A percentile compares a stretch with the other conserved stretches of the same genome.
phyloP scores from a whole-genome alignment of 2,888 invertebrate genomes.

The Drosophila prolongata region DNA sequence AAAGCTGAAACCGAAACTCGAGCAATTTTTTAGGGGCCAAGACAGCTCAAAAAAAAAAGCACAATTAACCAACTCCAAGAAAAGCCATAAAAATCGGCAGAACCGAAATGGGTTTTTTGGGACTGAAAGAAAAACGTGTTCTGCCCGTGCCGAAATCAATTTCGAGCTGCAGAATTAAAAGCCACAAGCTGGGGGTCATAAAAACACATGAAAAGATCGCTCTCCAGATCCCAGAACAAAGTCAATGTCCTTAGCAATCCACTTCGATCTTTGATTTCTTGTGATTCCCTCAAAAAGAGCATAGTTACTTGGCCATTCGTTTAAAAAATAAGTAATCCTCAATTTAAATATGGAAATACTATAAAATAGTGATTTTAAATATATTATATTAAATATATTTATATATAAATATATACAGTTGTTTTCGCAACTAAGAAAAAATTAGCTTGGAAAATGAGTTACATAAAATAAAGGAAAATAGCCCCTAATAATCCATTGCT shows the following conservation, averaged over 20 bases:
- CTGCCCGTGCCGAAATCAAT: conserved; percentile 28
- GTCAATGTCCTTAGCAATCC: conserved; percentile 53
- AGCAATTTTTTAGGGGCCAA: conserved; percentile 31
- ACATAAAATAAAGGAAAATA: no score
- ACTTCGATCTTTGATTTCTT: conserved; percentile 21
- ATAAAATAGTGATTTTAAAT: no score
- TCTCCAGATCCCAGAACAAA: conserved; percentile 28
- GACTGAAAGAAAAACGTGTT: conserved; percentile 28
- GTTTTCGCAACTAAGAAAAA: no score
- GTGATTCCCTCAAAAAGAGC: conserved; percentile 5
- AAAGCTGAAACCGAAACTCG: conserved; percentile 36
- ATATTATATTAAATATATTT: no score
- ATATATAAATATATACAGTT: no score
- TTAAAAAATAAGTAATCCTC: no score
- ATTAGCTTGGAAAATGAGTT: no score
- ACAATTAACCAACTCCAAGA: conserved; percentile 38
- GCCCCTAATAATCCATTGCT: no score
- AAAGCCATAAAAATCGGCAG: conserved; percentile 38
- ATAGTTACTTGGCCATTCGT: no score
- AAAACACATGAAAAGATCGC: conserved; percentile 11
- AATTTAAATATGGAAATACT: no score
- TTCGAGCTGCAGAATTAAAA: conserved; percentile 28
- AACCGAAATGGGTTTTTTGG: conserved; percentile 28
- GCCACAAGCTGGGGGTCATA: conserved; percentile 19
- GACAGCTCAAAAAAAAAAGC: conserved; percentile 4